Percentiles rank a stretch among this genome's conserved stretches.
Evolutionary conservation across 2,113 vertebrate genomes (phyloP).

Genomic region (Chaetura pelagica): DNA sequence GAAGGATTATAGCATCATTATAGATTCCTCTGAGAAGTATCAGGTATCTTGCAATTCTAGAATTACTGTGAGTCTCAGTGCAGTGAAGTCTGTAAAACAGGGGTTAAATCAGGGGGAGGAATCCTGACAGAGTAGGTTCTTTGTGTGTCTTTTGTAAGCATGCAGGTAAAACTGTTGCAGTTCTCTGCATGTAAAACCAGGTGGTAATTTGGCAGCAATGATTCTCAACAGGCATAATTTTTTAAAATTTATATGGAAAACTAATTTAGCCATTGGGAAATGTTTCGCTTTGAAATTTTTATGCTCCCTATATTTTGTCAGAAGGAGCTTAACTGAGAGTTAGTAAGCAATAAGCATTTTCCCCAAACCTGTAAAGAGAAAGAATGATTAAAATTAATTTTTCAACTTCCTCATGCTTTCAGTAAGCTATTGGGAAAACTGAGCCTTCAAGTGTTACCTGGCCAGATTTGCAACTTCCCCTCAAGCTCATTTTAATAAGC

Average conservation of each 20-base stretch:
- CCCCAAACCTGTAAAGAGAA: neutral
- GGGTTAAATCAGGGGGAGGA: neutral
- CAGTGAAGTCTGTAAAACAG: neutral
- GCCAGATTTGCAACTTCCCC: neutral
- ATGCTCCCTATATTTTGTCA: slow-evolving; percentile 5
- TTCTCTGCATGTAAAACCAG: neutral
- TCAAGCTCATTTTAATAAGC: neutral
- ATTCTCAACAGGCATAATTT: neutral
- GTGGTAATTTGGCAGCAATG: slow-evolving; percentile 19
- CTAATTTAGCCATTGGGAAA: neutral
- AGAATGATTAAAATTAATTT: slow-evolving; percentile 18
- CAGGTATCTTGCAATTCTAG: neutral
- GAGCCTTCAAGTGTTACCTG: neutral
- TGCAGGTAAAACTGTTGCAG: neutral
- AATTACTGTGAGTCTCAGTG: neutral
- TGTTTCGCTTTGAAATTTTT: slow-evolving; percentile 16
- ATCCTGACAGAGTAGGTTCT: neutral
- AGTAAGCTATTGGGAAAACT: neutral
- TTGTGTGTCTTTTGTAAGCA: neutral
- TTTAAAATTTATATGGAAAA: slow-evolving; percentile 18
- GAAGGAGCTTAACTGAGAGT: neutral
- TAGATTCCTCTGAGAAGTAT: neutral
- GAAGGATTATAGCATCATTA: neutral
- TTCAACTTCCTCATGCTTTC: neutral
- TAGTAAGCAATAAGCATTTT: slow-evolving; percentile 42